A percentile compares a stretch with the other conserved stretches of the same genome.
Conservation (phyloP, 2,888 invertebrate species). For the Leuctra nigra region DNA sequence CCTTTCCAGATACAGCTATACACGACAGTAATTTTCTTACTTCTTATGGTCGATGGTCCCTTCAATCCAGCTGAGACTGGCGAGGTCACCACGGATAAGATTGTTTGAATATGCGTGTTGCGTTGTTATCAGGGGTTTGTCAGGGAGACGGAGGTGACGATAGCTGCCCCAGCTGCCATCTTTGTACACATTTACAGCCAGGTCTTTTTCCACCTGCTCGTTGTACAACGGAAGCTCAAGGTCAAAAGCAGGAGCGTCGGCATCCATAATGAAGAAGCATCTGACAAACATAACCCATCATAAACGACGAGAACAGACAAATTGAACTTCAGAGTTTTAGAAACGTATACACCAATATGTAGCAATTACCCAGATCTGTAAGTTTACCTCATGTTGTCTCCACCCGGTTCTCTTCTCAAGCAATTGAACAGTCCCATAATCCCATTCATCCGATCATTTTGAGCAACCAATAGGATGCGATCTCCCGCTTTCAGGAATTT, state of each 20-base stretch:
- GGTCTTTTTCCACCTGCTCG: slow-evolving; percentile 59
- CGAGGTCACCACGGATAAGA: slow-evolving; percentile 74
- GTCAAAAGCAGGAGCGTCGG: slow-evolving; percentile 58
- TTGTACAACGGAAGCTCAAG: slow-evolving; percentile 56
- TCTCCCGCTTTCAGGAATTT: too few species aligned
- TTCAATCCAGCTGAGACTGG: slow-evolving; percentile 76
- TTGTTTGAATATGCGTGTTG: slow-evolving; percentile 74
- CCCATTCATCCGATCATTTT: slow-evolving; percentile 67
- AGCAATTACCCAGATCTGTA: too few species aligned
- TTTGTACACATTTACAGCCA: slow-evolving; percentile 71
- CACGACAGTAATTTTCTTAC: too few species aligned
- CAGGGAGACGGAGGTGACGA: slow-evolving; percentile 65
- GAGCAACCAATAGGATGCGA: slow-evolving; percentile 59
- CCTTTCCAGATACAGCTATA: too few species aligned
- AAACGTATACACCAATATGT: too few species aligned
- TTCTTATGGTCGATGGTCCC: slow-evolving; percentile 43
- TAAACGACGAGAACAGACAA: too few species aligned
- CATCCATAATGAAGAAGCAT: slow-evolving; percentile 49
- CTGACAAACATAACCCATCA: too few species aligned
- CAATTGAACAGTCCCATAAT: slow-evolving; percentile 86
- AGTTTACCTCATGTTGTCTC: too few species aligned
- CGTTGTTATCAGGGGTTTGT: slow-evolving; percentile 41
- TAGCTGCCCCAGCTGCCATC: too few species aligned
- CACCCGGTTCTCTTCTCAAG: slow-evolving; percentile 71
- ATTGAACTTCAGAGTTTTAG: too few species aligned